These are phyloP conservation scores for Rallus crepitans DNA, from an alignment of 2,797 vertebrate genomes.

Conservation along the genomic window DNA sequence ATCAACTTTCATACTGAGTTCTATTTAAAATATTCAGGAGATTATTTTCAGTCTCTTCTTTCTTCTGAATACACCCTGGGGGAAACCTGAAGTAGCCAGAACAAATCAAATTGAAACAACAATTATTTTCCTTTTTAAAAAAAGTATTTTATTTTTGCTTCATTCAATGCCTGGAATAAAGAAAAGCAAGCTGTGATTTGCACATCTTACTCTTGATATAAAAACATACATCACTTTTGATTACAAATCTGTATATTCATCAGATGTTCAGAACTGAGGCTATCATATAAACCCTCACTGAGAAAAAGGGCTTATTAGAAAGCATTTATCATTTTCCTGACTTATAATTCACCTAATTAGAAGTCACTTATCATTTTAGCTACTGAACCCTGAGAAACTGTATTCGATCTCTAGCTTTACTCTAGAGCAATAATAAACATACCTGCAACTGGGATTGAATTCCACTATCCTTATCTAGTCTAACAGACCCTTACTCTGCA, in stretches of 20 bases:
- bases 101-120: background rate
- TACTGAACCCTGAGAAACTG: background rate
- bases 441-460: background rate
- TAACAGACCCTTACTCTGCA: background rate
- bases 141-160: background rate
- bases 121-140: background rate
- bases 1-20: background rate
- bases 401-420: background rate
- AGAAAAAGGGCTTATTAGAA: background rate
- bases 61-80: background rate
- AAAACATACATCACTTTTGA: background rate
- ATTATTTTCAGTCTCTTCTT: constrained; percentile 8
- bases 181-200: background rate
- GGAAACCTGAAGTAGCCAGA: background rate
- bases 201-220: background rate
- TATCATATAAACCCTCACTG: background rate
- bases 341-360: background rate
- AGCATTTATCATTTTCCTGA: background rate
- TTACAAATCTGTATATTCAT: background rate
- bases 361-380: background rate
- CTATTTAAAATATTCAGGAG: background rate
- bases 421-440: background rate
- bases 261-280: background rate
- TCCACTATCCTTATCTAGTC: background rate
- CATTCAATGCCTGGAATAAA: background rate